Evolutionary conservation across 1,140 invertebrate species (phyloP), one percentile per base, ranked within the genome.

Genomic region (Drepana arcuata): DNA sequence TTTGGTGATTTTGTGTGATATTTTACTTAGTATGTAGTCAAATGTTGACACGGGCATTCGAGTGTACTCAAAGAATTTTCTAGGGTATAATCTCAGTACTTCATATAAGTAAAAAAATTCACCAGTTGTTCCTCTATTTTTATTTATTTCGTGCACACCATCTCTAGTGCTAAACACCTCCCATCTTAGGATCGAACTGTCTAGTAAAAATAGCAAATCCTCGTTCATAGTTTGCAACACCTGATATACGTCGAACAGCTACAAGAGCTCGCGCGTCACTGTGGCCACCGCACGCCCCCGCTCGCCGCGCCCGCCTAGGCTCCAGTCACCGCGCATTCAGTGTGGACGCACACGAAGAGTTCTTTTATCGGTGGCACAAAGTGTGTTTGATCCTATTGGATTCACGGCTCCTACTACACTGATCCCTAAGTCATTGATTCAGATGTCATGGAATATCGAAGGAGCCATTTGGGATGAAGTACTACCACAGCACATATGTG

Each of bases 71-170:
- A 30, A 30, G 14, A 16, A 16, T 15, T 18, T 36, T 28, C n/a
- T 36, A 36, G 14, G 25, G 14, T 29, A 37, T 29, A 37, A 37
- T 23, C 25, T 29, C 34, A 37, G 29, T 37, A 21, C 15, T 36
- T 29, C 26, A 47, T 41, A 27, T 1, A 33, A 41, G 15, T 16
- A 13, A 25, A 41, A 18, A 21, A 12, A 34, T 33, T 18, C 14
- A 33, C 14, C 15, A 31, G 2, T 30, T 34, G 18, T 25, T 35
- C 5, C 7, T 15, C 40, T 35, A 13, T 35, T 34, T 24, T 30
- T 30, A 30, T 30, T 30, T 30, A 30, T n/a, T n/a, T n/a, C n/a
- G n/a, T n/a, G n/a, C n/a, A n/a, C n/a, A n/a, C n/a, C n/a, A n/a
- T n/a, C n/a, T n/a, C n/a, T n/a, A n/a, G n/a, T n/a, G n/a, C n/a